Evolutionary conservation across 2,797 vertebrate genomes (phyloP).

Genomic region (Sebastiscus tertius): DNA sequence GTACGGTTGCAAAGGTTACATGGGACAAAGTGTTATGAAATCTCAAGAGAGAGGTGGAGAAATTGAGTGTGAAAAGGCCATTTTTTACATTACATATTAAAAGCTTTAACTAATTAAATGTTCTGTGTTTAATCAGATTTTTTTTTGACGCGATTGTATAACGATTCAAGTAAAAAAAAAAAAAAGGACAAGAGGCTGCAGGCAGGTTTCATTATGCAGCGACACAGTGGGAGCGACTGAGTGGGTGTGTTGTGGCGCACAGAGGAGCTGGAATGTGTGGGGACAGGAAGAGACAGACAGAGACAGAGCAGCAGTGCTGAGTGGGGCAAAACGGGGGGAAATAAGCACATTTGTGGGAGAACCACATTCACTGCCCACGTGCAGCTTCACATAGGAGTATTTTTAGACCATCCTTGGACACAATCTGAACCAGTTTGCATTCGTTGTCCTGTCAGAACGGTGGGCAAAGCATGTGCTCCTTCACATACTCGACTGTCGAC

Average conservation of each 20-base stretch:
- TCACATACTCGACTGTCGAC: neutral
- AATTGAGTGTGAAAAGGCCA: neutral
- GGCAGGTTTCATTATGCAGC: constrained; percentile 39
- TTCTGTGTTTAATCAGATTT: neutral
- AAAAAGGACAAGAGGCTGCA: neutral
- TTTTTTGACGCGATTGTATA: neutral
- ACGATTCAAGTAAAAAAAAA: neutral
- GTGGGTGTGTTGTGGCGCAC: constrained; percentile 60
- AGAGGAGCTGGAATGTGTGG: constrained; percentile 69
- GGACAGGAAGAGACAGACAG: constrained; percentile 63
- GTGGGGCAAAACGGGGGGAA: constrained; percentile 12
- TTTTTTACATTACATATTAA: neutral
- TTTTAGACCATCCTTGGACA: constrained; percentile 40
- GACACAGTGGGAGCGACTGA: constrained; percentile 38
- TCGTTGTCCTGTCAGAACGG: neutral
- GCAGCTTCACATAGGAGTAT: constrained; percentile 24
- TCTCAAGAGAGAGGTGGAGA: neutral
- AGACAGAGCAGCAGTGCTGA: constrained; percentile 52
- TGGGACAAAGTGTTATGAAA: constrained; percentile 18
- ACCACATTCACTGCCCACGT: constrained; percentile 14
- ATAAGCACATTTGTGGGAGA: constrained; percentile 25
- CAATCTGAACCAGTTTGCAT: constrained; percentile 11
- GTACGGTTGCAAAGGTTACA: neutral
- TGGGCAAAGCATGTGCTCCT: neutral
- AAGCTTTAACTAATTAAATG: neutral